Percentiles rank a stretch among this genome's conserved stretches.
phyloP scores from a whole-genome alignment of 2,113 vertebrate species.

The Epinephelus lanceolatus region DNA sequence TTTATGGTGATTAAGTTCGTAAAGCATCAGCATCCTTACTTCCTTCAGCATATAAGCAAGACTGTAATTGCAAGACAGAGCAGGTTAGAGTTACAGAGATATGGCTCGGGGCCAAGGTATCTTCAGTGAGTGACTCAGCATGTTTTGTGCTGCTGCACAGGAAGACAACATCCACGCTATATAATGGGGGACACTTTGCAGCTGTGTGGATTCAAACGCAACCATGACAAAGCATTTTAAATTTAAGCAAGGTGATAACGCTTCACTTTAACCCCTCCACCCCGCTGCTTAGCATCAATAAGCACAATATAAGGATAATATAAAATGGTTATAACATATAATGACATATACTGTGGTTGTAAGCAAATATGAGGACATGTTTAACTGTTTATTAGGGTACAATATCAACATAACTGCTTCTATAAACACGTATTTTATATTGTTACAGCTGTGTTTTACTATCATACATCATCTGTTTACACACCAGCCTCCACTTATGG shows the following conservation, averaged over 20 bases:
- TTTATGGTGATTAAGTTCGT: background rate
- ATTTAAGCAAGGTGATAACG: background rate
- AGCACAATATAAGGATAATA: background rate
- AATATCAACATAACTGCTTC: no score
- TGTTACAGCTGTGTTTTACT: background rate
- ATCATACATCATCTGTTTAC: background rate
- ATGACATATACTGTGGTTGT: no score
- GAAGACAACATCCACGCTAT: background rate
- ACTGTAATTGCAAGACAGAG: background rate
- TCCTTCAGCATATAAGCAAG: background rate
- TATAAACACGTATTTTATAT: no score
- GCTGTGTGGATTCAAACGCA: background rate
- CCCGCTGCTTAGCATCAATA: no score
- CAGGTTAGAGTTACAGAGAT: slow-evolving; percentile 12
- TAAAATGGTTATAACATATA: background rate
- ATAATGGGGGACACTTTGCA: background rate
- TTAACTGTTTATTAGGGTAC: no score
- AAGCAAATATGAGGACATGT: no score
- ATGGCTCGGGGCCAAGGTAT: slow-evolving; percentile 39
- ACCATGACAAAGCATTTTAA: background rate
- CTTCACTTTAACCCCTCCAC: background rate
- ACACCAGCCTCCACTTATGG: background rate
- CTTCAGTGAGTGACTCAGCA: slow-evolving; percentile 78
- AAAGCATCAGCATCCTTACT: background rate
- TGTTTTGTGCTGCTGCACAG: slow-evolving; percentile 30